phyloP scores from a whole-genome alignment of 1,140 invertebrate genomes.

The Pogonomyrmex barbatus region DNA sequence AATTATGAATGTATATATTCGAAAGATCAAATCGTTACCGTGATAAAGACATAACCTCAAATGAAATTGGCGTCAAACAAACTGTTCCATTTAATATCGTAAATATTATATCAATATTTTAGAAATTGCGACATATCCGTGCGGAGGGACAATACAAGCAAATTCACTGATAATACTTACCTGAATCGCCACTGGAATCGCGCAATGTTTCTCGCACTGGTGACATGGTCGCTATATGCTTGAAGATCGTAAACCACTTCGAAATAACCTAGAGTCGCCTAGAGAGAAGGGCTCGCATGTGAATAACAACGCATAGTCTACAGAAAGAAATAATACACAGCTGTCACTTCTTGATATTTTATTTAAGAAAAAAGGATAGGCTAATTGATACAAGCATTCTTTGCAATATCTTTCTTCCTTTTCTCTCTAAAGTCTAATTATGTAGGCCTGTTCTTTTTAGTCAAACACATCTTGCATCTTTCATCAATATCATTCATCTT shows the following conservation, averaged over 20 bases:
- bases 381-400: no score
- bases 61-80: background rate
- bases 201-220: conserved; percentile 67
- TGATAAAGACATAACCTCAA: conserved; percentile 14
- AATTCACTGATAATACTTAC: conserved; percentile 63
- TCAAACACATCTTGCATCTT: no score
- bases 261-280: background rate
- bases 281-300: background rate
- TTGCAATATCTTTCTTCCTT: background rate
- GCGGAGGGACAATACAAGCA: background rate
- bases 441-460: background rate
- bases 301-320: background rate
- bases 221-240: conserved; percentile 72
- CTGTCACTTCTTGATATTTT: background rate
- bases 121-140: background rate
- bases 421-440: no score
- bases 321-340: background rate
- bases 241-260: background rate
- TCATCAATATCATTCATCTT: no score
- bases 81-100: background rate
- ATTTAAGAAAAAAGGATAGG: background rate
- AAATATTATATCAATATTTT: background rate
- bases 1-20: no score
- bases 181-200: conserved; percentile 81
- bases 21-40: background rate